A percentile compares a stretch with the other conserved stretches of the same genome.
phyloP scores from a whole-genome alignment of 2,888 invertebrate genomes.

The Tridacna crocea region DNA sequence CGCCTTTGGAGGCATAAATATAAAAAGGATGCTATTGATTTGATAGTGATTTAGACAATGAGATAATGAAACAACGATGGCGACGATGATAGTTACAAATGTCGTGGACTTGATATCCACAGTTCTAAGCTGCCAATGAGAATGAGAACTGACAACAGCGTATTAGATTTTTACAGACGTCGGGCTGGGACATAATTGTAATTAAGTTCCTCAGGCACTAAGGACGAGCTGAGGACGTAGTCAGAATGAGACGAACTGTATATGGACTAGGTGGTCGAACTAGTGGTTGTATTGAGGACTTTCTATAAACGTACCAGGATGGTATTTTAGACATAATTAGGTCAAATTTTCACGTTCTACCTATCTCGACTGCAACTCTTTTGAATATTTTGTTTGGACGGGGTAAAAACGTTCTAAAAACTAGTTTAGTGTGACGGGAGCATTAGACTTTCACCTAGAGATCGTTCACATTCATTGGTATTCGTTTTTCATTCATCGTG shows the following conservation, averaged over 20 bases:
- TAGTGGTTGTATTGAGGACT: constrained; percentile 23
- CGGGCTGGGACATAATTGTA: constrained; percentile 10
- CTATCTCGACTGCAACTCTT: background rate
- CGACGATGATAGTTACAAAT: constrained; percentile 11
- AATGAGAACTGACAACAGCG: constrained; percentile 22
- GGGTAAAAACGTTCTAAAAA: background rate
- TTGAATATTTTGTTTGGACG: constrained; percentile 11
- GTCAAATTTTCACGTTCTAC: background rate
- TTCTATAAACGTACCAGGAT: constrained; percentile 1
- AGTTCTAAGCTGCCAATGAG: background rate
- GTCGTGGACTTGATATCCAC: constrained; percentile 20
- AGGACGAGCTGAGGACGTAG: constrained; percentile 18
- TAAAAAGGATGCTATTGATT: constrained; percentile 4
- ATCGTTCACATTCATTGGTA: too few species aligned
- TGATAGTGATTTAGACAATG: too few species aligned
- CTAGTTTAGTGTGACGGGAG: too few species aligned
- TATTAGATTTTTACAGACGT: background rate
- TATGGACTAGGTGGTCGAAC: background rate
- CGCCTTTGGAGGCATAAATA: background rate
- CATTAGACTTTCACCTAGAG: too few species aligned
- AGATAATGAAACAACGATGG: background rate
- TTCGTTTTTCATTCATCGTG: too few species aligned
- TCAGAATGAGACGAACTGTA: constrained; percentile 7
- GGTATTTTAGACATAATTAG: background rate
- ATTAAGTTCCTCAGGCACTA: background rate